phyloP scores from a whole-genome alignment of 2,888 invertebrate genomes.

The Hofmannophila pseudospretella region DNA sequence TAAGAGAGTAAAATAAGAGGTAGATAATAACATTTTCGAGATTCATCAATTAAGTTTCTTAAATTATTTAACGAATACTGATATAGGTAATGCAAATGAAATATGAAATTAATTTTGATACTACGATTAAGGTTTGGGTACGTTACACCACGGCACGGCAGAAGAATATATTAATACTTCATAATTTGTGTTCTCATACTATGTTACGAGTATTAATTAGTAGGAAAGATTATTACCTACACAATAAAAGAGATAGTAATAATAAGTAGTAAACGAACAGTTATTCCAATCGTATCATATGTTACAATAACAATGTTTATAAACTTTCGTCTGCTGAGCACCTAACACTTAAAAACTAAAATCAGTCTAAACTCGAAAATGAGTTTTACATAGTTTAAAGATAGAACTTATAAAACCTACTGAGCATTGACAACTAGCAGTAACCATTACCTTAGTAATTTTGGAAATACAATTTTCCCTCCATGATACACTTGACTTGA shows the following conservation, averaged over 20 bases:
- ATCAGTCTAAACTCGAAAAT: constrained; percentile 71
- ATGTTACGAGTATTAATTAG: too few species aligned
- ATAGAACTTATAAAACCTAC: constrained; percentile 38
- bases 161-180: too few species aligned
- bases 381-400: constrained; percentile 37
- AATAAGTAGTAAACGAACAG: constrained; percentile 20
- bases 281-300: constrained; percentile 11
- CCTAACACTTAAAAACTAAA: constrained; percentile 65
- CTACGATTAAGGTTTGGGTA: too few species aligned
- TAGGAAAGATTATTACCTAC: too few species aligned
- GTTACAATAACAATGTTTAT: constrained; percentile 33
- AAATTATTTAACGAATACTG: constrained; percentile 70
- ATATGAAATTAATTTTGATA: too few species aligned
- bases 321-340: constrained; percentile 52
- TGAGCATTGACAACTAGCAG: constrained; percentile 48
- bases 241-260: too few species aligned
- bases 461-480: not conserved
- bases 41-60: constrained; percentile 55
- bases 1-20: constrained; percentile 69
- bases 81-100: constrained; percentile 47
- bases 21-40: constrained; percentile 66
- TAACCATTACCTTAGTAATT: constrained; percentile 12
- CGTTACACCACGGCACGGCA: too few species aligned
- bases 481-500: not conserved
- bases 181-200: too few species aligned